Conservation (phyloP, 1,140 invertebrate genomes). For the Drosophila nannoptera region DNA sequence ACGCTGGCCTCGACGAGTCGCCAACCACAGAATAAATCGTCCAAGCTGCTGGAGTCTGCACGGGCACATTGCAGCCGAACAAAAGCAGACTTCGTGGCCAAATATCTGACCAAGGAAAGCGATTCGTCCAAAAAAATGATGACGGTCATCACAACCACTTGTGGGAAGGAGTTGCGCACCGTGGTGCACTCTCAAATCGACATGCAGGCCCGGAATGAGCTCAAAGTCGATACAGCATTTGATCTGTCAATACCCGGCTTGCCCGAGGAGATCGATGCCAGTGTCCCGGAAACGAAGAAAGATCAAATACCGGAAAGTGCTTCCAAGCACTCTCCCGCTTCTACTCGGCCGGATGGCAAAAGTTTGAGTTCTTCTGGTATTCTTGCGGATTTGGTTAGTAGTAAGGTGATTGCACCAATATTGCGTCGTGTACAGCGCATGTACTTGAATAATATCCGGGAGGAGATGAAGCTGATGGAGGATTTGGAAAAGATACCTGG, state of each 20-base stretch:
- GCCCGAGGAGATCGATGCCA: not conserved
- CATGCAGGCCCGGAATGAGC: slow-evolving; percentile 16
- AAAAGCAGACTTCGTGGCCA: not conserved
- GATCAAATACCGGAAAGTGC: not conserved
- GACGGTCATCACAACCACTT: slow-evolving; percentile 56
- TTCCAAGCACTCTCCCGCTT: not conserved
- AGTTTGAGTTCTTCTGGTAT: not conserved
- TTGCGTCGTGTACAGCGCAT: slow-evolving; percentile 52
- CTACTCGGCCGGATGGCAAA: not conserved
- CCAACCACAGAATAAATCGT: not conserved
- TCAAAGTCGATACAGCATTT: slow-evolving; percentile 26
- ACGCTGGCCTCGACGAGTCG: not conserved
- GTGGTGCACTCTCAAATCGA: slow-evolving; percentile 55
- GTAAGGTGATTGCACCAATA: slow-evolving; percentile 51
- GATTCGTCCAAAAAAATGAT: not conserved
- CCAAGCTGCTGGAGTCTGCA: slow-evolving; percentile 3
- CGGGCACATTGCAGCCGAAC: slow-evolving; percentile 14
- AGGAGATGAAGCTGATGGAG: slow-evolving; percentile 50
- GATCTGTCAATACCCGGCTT: not conserved
- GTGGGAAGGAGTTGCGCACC: slow-evolving; percentile 47
- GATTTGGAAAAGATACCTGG: slow-evolving; percentile 48
- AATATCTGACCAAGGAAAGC: slow-evolving; percentile 1
- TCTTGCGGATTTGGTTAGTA: slow-evolving; percentile 41
- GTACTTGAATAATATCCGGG: slow-evolving; percentile 48
- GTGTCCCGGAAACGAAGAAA: too few species aligned